Evolutionary conservation across 1,140 invertebrate genomes (phyloP).

Genomic region (Polypedilum pembai): DNA sequence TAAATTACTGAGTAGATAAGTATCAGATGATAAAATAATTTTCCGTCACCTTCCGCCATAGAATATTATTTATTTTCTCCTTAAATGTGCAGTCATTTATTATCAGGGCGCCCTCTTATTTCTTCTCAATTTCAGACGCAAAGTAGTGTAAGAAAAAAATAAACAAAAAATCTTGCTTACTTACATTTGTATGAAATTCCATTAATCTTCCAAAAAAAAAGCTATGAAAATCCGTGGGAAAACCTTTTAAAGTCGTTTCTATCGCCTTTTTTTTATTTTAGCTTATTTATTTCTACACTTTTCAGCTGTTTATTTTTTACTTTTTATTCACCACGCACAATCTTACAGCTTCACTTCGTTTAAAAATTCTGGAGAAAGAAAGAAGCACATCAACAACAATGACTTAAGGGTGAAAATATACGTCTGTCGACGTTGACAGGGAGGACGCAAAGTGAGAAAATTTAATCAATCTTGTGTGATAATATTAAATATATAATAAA

Average conservation of each 20-base stretch:
- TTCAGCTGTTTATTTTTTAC: background rate
- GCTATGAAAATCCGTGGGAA: slow-evolving; percentile 15
- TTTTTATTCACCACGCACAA: background rate
- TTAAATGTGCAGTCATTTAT: no score
- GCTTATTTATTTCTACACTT: background rate
- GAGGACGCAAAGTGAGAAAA: background rate
- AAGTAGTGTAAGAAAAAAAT: background rate
- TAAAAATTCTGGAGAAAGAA: background rate
- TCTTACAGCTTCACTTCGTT: background rate
- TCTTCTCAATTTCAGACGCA: no score
- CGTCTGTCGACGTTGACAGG: background rate
- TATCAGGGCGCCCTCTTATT: no score
- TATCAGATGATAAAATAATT: no score
- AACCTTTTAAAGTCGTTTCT: background rate
- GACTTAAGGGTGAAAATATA: background rate
- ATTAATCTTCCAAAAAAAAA: slow-evolving; percentile 23
- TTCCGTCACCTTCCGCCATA: no score
- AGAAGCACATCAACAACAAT: slow-evolving; percentile 6
- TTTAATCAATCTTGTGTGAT: slow-evolving; percentile 26
- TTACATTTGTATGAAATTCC: slow-evolving; percentile 27
- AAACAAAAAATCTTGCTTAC: background rate
- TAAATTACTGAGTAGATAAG: no score
- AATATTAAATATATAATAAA: slow-evolving; percentile 14
- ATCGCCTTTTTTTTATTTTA: background rate
- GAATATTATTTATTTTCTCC: no score